Conservation (phyloP, 2,797 vertebrate genomes). For the Pangasius djambal region DNA sequence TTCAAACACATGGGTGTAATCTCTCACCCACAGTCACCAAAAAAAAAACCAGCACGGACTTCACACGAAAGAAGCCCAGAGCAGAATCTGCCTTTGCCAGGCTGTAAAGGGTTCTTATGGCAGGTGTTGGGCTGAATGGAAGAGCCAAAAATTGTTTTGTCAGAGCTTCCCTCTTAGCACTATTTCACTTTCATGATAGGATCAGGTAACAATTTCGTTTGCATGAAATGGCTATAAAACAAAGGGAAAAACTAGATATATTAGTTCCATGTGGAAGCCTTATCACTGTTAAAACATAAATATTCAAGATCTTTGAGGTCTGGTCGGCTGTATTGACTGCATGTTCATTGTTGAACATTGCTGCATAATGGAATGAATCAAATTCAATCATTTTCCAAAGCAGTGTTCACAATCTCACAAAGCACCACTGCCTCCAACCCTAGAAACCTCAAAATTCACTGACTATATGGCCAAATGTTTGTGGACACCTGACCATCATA, state of each 20-base stretch:
- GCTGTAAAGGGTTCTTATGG: constrained; percentile 50
- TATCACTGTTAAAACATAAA: constrained; percentile 47
- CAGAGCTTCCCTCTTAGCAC: constrained; percentile 42
- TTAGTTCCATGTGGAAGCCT: constrained; percentile 40
- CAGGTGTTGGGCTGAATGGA: constrained; percentile 67
- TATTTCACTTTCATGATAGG: constrained; percentile 52
- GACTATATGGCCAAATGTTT: not conserved
- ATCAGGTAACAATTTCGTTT: constrained; percentile 55
- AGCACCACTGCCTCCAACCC: not conserved
- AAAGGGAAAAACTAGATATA: constrained; percentile 44
- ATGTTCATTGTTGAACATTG: constrained; percentile 34
- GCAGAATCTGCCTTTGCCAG: constrained; percentile 68
- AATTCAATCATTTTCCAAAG: not conserved
- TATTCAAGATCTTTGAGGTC: constrained; percentile 59
- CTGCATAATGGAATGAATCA: constrained; percentile 18
- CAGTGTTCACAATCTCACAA: not conserved
- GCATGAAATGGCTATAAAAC: constrained; percentile 52
- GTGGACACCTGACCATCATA: not conserved
- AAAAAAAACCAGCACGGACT: constrained; percentile 71
- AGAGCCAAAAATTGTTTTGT: constrained; percentile 58
- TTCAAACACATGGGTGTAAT: constrained; percentile 81
- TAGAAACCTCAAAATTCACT: not conserved
- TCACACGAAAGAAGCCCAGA: constrained; percentile 69
- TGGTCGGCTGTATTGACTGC: constrained; percentile 57
- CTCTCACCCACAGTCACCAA: constrained; percentile 68